Percentiles rank a stretch among this genome's conserved stretches.
Evolutionary conservation across 2,888 invertebrate genomes (phyloP).

Genomic region (Brachylomia viminalis): DNA sequence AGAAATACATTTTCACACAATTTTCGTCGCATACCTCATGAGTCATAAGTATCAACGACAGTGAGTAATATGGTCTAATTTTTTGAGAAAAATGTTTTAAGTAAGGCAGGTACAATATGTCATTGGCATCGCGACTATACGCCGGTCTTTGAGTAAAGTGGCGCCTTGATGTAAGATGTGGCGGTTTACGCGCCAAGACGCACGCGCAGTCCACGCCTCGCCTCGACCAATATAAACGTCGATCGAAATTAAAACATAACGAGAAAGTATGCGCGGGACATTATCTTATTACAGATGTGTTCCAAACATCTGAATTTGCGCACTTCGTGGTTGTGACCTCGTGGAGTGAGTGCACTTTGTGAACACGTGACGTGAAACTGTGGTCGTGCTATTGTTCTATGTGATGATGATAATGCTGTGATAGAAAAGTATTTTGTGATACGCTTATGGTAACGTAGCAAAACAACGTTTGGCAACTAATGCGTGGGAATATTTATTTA

Average conservation of each 20-base stretch:
- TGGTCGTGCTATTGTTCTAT: constrained; percentile 52
- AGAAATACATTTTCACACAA: constrained; percentile 56
- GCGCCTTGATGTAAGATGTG: constrained; percentile 62
- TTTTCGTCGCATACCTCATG: constrained; percentile 50
- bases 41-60: constrained; percentile 63
- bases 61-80: constrained; percentile 67
- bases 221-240: constrained; percentile 86
- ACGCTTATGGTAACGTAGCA: constrained; percentile 61
- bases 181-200: constrained; percentile 78
- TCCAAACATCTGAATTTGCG: constrained; percentile 56
- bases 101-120: constrained; percentile 76
- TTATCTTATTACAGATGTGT: constrained; percentile 66
- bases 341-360: constrained; percentile 61
- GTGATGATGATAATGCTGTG: constrained; percentile 48
- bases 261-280: constrained; percentile 77
- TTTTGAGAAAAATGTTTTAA: constrained; percentile 55
- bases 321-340: constrained; percentile 57
- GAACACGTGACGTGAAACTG: constrained; percentile 60
- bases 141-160: constrained; percentile 56
- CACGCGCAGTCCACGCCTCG: constrained; percentile 84
- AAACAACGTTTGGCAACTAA: constrained; percentile 37
- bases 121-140: constrained; percentile 74
- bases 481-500: constrained; percentile 17
- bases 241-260: constrained; percentile 83
- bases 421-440: constrained; percentile 64